Evolutionary conservation across 2,888 invertebrate species (phyloP).

Genomic region (Acleris holmiana): DNA sequence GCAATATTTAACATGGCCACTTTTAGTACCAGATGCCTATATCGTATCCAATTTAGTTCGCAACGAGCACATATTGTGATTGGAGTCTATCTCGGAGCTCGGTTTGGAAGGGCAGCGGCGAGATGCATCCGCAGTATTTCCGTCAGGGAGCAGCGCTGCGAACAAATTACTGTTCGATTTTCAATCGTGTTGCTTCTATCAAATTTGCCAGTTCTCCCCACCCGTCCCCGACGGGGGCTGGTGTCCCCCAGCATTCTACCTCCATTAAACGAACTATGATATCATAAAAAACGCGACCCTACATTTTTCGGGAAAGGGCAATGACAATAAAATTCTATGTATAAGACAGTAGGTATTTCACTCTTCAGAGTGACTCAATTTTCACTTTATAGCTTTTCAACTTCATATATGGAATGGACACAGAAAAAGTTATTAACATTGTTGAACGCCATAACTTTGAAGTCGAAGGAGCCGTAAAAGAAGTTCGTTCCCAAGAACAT

Average conservation of each 20-base stretch:
- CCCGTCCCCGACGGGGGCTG: conserved; percentile 39
- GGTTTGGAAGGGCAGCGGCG: conserved; percentile 24
- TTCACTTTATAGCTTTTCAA: conserved; percentile 45
- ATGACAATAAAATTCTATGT: conserved; percentile 35
- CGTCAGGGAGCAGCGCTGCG: conserved; percentile 43
- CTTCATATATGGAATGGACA: conserved; percentile 46
- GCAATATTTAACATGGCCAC: background rate
- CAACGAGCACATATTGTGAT: conserved; percentile 8
- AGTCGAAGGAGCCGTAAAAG: conserved; percentile 68
- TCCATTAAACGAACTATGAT: conserved; percentile 37
- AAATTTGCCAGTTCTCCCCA: conserved; percentile 53
- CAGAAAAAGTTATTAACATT: conserved; percentile 67
- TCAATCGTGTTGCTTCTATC: conserved; percentile 61
- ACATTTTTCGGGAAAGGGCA: conserved; percentile 34
- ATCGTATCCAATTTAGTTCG: background rate
- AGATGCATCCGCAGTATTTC: conserved; percentile 48
- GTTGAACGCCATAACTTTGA: conserved; percentile 63
- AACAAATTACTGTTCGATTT: conserved; percentile 61
- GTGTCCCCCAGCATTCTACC: conserved; percentile 22
- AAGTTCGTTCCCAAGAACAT: conserved; percentile 66
- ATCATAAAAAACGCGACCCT: conserved; percentile 36
- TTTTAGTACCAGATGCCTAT: background rate
- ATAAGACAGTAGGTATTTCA: conserved; percentile 36
- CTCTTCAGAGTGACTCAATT: conserved; percentile 32
- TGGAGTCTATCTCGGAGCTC: background rate